Evolutionary conservation across 2,888 invertebrate genomes (phyloP).

Genomic region (Amiota mariae): DNA sequence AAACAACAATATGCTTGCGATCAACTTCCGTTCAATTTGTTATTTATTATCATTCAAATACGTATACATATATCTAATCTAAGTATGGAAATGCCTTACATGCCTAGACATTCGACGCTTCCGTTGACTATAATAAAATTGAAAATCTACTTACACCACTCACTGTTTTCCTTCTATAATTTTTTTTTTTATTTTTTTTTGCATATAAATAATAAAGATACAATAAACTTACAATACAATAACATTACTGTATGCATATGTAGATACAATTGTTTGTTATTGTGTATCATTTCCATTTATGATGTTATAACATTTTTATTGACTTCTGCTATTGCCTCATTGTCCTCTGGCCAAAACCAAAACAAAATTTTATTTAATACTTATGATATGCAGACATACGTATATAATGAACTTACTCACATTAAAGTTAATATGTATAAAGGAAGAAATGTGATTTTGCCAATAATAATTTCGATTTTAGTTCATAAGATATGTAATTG

Average conservation of each 20-base stretch:
- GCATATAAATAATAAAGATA: conserved; percentile 44
- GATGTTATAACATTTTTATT: conserved; percentile 53
- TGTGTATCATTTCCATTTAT: conserved; percentile 42
- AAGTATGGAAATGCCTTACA: too few relatives aligned
- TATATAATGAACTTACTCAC: background rate
- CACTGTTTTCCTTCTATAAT: conserved; percentile 14
- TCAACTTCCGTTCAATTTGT: conserved; percentile 55
- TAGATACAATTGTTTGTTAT: conserved; percentile 15
- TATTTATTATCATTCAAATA: conserved; percentile 48
- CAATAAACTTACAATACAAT: background rate
- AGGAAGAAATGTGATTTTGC: background rate
- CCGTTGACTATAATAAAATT: conserved; percentile 1
- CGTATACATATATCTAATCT: too few relatives aligned
- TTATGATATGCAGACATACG: too few relatives aligned
- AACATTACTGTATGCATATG: background rate
- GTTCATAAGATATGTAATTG: conserved; percentile 40
- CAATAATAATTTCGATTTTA: conserved; percentile 50
- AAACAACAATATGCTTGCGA: conserved; percentile 51
- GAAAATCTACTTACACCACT: conserved; percentile 4
- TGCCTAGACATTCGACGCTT: background rate
- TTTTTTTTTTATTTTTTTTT: conserved; percentile 32
- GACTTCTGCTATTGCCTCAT: conserved; percentile 38
- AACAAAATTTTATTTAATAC: background rate
- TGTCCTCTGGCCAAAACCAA: too few relatives aligned
- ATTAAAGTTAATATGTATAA: background rate